Percentiles rank a stretch among this genome's conserved stretches.
Conservation (phyloP, 2,888 invertebrate genomes). For the Tyria jacobaeae region DNA sequence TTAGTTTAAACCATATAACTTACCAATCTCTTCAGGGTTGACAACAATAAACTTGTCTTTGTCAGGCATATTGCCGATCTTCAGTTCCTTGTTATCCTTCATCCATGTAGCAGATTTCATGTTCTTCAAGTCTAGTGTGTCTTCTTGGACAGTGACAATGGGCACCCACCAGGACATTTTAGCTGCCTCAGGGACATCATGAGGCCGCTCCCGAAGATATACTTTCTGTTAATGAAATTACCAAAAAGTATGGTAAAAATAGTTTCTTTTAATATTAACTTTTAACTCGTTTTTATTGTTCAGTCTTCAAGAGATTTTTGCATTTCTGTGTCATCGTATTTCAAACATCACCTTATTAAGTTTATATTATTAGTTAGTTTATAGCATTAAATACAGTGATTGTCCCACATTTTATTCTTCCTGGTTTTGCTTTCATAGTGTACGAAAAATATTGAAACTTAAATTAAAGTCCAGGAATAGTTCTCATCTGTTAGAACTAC, state of each 20-base stretch:
- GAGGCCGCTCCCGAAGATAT: conserved; percentile 90
- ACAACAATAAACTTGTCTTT: conserved; percentile 90
- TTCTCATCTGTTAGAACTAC: no score
- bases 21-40: conserved; percentile 94
- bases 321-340: no score
- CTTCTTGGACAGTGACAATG: conserved; percentile 87
- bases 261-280: no score
- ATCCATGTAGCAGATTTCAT: conserved; percentile 88
- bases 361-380: no score
- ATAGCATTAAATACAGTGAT: no score
- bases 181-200: conserved; percentile 90
- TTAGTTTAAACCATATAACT: conserved; percentile 47
- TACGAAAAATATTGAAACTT: no score
- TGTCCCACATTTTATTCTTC: no score
- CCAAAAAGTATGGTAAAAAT: background rate
- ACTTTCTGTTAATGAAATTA: conserved; percentile 81
- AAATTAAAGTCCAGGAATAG: no score
- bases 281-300: no score
- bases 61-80: conserved; percentile 83
- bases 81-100: conserved; percentile 84
- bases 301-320: no score
- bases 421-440: no score
- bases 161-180: conserved; percentile 92
- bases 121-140: conserved; percentile 86
- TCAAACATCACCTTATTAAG: no score